Evolutionary conservation across 2,797 vertebrate species (phyloP).

Genomic region (Potorous gilbertii): DNA sequence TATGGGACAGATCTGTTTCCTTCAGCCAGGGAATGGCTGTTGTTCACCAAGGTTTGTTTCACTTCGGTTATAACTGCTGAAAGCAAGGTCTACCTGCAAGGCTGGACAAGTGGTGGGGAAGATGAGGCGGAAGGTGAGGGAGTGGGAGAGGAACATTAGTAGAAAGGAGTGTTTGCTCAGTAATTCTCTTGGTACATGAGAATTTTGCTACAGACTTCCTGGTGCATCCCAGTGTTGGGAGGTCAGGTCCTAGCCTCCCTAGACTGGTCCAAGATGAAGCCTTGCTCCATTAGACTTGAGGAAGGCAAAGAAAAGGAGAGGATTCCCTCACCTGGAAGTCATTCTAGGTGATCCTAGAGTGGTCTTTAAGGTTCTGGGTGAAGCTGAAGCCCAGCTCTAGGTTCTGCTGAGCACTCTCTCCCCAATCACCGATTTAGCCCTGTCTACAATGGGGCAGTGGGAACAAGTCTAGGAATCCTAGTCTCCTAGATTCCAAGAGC

Average conservation of each 20-base stretch:
- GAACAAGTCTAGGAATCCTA: background rate
- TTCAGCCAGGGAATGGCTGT: background rate
- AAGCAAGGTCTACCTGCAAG: background rate
- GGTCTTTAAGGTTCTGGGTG: background rate
- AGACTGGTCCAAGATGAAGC: background rate
- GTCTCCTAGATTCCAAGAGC: constrained; percentile 7
- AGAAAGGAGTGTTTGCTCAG: background rate
- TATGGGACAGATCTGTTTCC: background rate
- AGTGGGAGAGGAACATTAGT: background rate
- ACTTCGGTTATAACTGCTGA: background rate
- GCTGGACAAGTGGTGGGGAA: background rate
- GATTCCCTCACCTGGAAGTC: background rate
- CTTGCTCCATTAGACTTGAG: background rate
- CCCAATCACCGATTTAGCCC: background rate
- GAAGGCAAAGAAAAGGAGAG: background rate
- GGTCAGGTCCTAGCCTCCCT: background rate
- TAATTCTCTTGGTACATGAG: background rate
- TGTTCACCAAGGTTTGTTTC: background rate
- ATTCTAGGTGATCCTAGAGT: background rate
- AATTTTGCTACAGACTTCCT: background rate
- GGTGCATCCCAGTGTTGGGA: too few species aligned
- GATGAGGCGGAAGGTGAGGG: too few species aligned
- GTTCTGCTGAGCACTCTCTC: background rate
- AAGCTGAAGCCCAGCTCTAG: background rate
- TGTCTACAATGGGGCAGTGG: background rate